These are phyloP conservation scores for Protomyctophum bolini DNA, from an alignment of 2,113 vertebrate genomes.

Conservation along the genomic window DNA sequence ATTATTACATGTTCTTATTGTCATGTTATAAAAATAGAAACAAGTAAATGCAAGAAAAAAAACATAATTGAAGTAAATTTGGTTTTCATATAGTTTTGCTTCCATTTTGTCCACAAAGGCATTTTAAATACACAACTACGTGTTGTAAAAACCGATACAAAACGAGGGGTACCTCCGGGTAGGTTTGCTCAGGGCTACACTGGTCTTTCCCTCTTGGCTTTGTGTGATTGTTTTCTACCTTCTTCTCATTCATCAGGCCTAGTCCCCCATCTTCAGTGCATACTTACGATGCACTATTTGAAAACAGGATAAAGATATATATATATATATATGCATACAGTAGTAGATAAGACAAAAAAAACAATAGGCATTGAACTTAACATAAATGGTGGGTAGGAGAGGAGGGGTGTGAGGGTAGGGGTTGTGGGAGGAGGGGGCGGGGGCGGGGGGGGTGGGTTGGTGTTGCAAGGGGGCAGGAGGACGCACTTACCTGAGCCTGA, in stretches of 20 bases:
- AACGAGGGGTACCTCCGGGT: conserved; percentile 97
- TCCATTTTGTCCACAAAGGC: conserved; percentile 67
- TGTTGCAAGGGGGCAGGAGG: conserved; percentile 89
- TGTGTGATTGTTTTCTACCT: conserved; percentile 91
- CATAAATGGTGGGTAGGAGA: conserved; percentile 87
- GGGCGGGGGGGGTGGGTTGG: conserved; percentile 66
- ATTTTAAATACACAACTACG: conserved; percentile 64
- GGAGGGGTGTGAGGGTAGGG: conserved; percentile 70
- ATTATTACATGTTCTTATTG: conserved; percentile 38
- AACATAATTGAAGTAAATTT: conserved; percentile 23
- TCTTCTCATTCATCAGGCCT: conserved; percentile 92
- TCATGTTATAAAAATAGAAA: conserved; percentile 47
- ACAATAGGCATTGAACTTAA: conserved; percentile 77
- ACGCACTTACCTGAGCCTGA: conserved; percentile 99
- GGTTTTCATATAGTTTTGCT: conserved; percentile 36
- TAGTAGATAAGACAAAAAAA: conserved; percentile 77
- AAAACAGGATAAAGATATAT: conserved; percentile 88
- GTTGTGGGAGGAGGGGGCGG: conserved; percentile 51
- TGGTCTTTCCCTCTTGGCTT: conserved; percentile 97
- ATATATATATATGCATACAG: conserved; percentile 61
- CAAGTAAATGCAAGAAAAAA: conserved; percentile 58
- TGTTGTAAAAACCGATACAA: conserved; percentile 82
- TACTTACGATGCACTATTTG: conserved; percentile 99
- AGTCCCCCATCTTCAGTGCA: conserved; percentile 98
- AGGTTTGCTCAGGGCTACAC: conserved; percentile 98